phyloP scores from a whole-genome alignment of 2,797 vertebrate genomes.

The Rhyacichthys aspro region DNA sequence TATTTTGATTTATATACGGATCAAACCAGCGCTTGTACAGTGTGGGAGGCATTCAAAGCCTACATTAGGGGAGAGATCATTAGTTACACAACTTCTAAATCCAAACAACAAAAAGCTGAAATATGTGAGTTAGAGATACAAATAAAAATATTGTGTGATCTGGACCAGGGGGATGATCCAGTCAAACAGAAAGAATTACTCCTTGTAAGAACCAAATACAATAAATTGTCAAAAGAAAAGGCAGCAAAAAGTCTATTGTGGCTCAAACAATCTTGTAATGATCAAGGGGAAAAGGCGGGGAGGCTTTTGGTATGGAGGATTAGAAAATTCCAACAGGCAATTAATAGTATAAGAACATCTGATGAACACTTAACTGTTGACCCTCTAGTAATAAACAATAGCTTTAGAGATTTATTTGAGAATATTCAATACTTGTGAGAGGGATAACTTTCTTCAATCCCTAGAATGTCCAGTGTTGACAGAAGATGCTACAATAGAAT shows the following conservation, averaged over 20 bases:
- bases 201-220: background rate
- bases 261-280: slow-evolving; percentile 10
- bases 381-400: slow-evolving; percentile 1
- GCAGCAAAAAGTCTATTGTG: slow-evolving; percentile 5
- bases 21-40: background rate
- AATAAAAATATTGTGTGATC: background rate
- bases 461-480: background rate
- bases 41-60: background rate
- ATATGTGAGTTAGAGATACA: background rate
- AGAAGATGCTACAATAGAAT: background rate
- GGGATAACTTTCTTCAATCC: background rate
- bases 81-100: background rate
- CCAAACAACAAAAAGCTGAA: background rate
- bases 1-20: background rate
- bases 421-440: background rate
- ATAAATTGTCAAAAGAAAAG: background rate
- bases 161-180: background rate
- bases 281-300: slow-evolving; percentile 7
- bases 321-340: background rate
- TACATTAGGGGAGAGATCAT: background rate
- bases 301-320: slow-evolving; percentile 6
- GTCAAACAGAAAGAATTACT: background rate
- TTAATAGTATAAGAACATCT: slow-evolving; percentile 1
- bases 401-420: slow-evolving; percentile 8
- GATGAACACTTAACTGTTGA: background rate